Evolutionary conservation across 2,113 vertebrate genomes (phyloP).

Genomic region (Macroglossus sobrinus): DNA sequence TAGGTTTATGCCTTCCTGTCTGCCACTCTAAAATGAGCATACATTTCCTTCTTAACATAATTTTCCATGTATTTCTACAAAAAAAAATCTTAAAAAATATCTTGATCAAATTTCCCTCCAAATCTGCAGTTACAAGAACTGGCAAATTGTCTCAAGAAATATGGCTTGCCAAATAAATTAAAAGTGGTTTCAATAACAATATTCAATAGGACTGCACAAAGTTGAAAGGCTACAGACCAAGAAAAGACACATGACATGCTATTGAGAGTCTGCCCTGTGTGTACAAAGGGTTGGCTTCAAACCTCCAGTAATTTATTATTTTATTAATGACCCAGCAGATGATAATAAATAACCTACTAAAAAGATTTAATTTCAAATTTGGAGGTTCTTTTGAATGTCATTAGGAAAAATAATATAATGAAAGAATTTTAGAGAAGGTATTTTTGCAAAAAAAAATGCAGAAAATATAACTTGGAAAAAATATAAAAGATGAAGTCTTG

Average conservation of each 20-base stretch:
- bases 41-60: slow-evolving; percentile 44
- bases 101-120: slow-evolving; percentile 14
- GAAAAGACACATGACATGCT: background rate
- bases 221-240: background rate
- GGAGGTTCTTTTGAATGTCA: background rate
- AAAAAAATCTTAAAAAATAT: slow-evolving; percentile 34
- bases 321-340: slow-evolving; percentile 30
- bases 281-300: background rate
- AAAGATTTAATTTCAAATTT: slow-evolving; percentile 16
- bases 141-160: slow-evolving; percentile 38
- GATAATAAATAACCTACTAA: background rate
- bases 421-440: background rate
- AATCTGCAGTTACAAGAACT: background rate
- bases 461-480: slow-evolving; percentile 25
- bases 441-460: background rate
- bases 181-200: background rate
- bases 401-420: background rate
- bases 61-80: background rate
- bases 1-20: background rate
- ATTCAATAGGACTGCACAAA: background rate
- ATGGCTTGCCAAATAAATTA: background rate
- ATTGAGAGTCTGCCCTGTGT: background rate
- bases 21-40: slow-evolving; percentile 19
- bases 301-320: slow-evolving; percentile 3
- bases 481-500: slow-evolving; percentile 11